Percentiles rank a stretch among this genome's conserved stretches.
phyloP scores from a whole-genome alignment of 2,797 vertebrate species.

The Antennarius maculatus region DNA sequence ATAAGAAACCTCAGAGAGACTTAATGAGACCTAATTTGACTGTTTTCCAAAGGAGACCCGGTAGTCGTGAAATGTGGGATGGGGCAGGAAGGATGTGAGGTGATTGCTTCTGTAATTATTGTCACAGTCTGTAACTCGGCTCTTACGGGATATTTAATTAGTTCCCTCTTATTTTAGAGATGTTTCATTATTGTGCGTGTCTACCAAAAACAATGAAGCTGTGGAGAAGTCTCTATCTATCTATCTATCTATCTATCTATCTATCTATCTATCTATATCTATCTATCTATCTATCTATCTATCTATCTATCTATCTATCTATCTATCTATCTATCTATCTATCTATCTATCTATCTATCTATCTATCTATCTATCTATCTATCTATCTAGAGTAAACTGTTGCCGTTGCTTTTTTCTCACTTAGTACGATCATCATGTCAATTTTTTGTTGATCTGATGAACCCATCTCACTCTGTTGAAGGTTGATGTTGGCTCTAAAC shows the following conservation, averaged over 20 bases:
- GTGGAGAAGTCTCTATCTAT: conserved; percentile 1
- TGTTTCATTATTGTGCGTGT: conserved; percentile 48
- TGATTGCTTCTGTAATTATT: conserved; percentile 77
- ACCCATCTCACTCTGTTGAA: too few relatives aligned
- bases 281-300: too few relatives aligned
- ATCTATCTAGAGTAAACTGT: neutral
- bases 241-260: too few relatives aligned
- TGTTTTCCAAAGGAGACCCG: conserved; percentile 70
- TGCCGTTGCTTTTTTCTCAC: neutral
- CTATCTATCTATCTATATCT: too few relatives aligned
- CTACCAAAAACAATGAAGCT: conserved; percentile 32
- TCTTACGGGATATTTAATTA: conserved; percentile 59
- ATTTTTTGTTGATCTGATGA: neutral
- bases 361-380: too few relatives aligned
- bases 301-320: too few relatives aligned
- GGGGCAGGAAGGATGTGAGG: conserved; percentile 74
- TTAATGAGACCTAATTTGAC: conserved; percentile 78
- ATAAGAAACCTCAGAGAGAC: conserved; percentile 75
- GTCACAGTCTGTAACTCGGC: conserved; percentile 70
- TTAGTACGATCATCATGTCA: neutral
- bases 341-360: too few relatives aligned
- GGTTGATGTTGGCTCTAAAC: neutral
- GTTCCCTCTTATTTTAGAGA: conserved; percentile 59
- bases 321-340: neutral
- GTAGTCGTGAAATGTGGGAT: conserved; percentile 73